Base-by-base conservation (phyloP, 2,797 vertebrate species). In the Nannoperca australis region DNA sequence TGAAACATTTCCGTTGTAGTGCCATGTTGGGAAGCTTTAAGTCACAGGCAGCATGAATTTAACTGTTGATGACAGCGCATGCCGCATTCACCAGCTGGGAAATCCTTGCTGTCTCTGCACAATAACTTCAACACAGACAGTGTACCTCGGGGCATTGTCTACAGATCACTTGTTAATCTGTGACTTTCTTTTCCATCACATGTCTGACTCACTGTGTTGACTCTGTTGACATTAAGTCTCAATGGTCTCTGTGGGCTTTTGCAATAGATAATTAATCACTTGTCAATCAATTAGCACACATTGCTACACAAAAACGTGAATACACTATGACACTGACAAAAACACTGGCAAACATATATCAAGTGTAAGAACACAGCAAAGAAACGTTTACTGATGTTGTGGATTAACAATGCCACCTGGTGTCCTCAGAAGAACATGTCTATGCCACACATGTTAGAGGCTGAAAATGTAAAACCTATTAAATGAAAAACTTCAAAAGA, bases 371-470 rank as follows among this genome's bases (percentile, higher is more conserved):
- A 51, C 14, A 22, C 18, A 22, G 32, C 1, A 32, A 9, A 7
- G 5, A 49, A 30, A 27, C 9, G 34, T 22, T 34, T 50, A 7
- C 4, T 47, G 74, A 36, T 34, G 50, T 22, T 0, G 9, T 76
- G 51, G 87, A 59, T 72, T 66, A 81, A 86, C 75, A 82, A 75
- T 78, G 91, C 91, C 88, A 89, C 60, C 88, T 91, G 80, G 44
- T 91, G 90, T 88, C 44, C 5, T 61, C 2, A 63, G 42, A 44
- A 53, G 36, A 61, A 55, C 5, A 27, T 34, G 7, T 50, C 0
- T n/a, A 11, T 6, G 15, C 4, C 7, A 50, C 24, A 61, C 4
- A 51, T 45, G 18, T 58, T 62, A 40, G 3, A 50, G 4, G 10
- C 12, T 58, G 20, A 10, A 63, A 45, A 58, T 51, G 34, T 1